Evolutionary conservation across 1,140 invertebrate genomes (phyloP).

Genomic region (Sminthurides bifidus): DNA sequence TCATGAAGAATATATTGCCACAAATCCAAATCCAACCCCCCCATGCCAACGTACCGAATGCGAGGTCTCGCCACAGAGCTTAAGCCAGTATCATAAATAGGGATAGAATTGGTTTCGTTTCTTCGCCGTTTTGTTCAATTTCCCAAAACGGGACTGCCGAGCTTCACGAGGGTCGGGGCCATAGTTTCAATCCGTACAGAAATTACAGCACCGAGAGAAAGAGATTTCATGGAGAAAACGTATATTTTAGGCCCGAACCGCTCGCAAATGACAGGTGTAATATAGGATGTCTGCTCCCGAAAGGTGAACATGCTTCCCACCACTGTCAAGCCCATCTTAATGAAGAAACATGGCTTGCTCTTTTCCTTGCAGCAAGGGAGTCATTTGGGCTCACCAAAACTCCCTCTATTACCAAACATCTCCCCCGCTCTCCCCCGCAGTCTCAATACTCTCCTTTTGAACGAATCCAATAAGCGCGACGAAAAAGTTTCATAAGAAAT

Average conservation of each 20-base stretch:
- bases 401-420: background rate
- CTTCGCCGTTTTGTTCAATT: too few species aligned
- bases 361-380: background rate
- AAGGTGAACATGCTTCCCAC: conserved; percentile 6
- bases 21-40: too few species aligned
- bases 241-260: background rate
- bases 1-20: too few species aligned
- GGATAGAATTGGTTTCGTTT: too few species aligned
- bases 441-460: background rate
- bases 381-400: background rate
- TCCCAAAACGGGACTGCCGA: too few species aligned
- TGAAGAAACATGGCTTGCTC: conserved; percentile 2
- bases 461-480: background rate
- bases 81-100: too few species aligned
- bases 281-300: conserved; percentile 8
- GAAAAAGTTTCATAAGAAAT: background rate
- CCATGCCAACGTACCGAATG: too few species aligned
- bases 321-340: conserved; percentile 1
- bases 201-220: too few species aligned
- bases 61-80: too few species aligned
- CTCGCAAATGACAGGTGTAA: conserved; percentile 9
- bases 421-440: background rate
- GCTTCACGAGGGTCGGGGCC: too few species aligned
- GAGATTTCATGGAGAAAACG: too few species aligned
- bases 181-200: too few species aligned